phyloP scores from a whole-genome alignment of 2,888 invertebrate species.

The Leucozona laternaria region DNA sequence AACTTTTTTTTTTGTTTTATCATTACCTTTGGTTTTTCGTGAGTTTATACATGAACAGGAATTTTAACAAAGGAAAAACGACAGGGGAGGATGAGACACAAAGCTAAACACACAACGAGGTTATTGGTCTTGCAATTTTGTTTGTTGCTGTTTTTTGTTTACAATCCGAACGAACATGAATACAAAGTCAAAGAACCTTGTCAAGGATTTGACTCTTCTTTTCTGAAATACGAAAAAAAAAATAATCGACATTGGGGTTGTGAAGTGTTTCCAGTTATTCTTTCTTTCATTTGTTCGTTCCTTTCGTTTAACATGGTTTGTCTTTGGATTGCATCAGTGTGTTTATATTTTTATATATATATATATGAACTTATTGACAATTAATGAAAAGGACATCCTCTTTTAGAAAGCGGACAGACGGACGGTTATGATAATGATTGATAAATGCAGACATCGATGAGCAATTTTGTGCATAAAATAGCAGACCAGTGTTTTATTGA shows the following conservation, averaged over 20 bases:
- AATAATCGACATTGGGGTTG: constrained; percentile 67
- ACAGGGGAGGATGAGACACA: constrained; percentile 31
- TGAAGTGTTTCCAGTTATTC: constrained; percentile 46
- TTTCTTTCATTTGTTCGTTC: constrained; percentile 30
- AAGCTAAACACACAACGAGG: constrained; percentile 50
- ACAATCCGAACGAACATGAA: constrained; percentile 59
- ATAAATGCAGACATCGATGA: background rate
- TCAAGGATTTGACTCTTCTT: constrained; percentile 71
- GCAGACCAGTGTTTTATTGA: background rate
- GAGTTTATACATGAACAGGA: background rate
- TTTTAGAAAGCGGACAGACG: constrained; percentile 9
- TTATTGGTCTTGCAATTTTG: constrained; percentile 59
- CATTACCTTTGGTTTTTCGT: constrained; percentile 55
- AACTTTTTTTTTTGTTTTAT: constrained; percentile 52
- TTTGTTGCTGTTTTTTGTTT: constrained; percentile 60
- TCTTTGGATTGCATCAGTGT: background rate
- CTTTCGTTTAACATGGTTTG: constrained; percentile 4
- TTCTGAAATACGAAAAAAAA: constrained; percentile 13
- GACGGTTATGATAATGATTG: background rate
- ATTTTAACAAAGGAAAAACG: constrained; percentile 25
- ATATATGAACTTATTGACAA: constrained; percentile 24
- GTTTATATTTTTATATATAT: constrained; percentile 15
- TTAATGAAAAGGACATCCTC: constrained; percentile 27
- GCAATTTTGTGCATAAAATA: background rate
- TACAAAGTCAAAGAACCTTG: constrained; percentile 72